phyloP scores from a whole-genome alignment of 2,797 vertebrate genomes.

The Enteromius fasciolatus region DNA sequence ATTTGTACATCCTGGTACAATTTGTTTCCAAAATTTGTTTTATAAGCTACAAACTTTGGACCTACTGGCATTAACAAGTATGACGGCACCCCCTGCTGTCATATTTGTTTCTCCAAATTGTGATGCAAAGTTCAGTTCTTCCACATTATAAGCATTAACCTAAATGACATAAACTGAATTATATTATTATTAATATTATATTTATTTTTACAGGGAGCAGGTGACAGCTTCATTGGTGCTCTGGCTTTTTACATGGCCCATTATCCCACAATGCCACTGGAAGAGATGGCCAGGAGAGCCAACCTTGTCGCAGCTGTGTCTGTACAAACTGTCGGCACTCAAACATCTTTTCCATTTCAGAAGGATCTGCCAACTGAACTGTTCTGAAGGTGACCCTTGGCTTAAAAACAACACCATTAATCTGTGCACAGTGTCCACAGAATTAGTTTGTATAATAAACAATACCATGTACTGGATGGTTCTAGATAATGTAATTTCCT shows the following conservation, averaged over 20 bases:
- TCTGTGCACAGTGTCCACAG: slow-evolving; percentile 11
- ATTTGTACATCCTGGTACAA: background rate
- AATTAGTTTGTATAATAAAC: background rate
- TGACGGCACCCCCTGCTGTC: slow-evolving; percentile 77
- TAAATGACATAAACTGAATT: background rate
- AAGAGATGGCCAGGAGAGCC: slow-evolving; percentile 89
- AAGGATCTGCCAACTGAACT: slow-evolving; percentile 83
- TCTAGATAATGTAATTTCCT: background rate
- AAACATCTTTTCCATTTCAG: slow-evolving; percentile 87
- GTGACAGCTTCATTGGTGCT: slow-evolving; percentile 95
- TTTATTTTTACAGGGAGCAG: slow-evolving; percentile 84
- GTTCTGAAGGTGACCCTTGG: slow-evolving; percentile 69
- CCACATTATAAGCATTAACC: background rate
- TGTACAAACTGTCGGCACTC: slow-evolving; percentile 86
- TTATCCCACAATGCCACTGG: slow-evolving; percentile 82
- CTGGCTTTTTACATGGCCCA: slow-evolving; percentile 91
- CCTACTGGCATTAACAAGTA: slow-evolving; percentile 64
- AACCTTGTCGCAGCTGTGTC: slow-evolving; percentile 87
- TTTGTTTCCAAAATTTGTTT: background rate
- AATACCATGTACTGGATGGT: background rate
- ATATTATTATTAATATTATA: too few relatives aligned
- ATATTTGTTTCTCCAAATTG: background rate
- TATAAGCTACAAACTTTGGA: slow-evolving; percentile 14
- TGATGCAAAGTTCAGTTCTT: background rate
- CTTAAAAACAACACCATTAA: background rate